Conservation (phyloP, 2,113 vertebrate species). For the Orycteropus afer region DNA sequence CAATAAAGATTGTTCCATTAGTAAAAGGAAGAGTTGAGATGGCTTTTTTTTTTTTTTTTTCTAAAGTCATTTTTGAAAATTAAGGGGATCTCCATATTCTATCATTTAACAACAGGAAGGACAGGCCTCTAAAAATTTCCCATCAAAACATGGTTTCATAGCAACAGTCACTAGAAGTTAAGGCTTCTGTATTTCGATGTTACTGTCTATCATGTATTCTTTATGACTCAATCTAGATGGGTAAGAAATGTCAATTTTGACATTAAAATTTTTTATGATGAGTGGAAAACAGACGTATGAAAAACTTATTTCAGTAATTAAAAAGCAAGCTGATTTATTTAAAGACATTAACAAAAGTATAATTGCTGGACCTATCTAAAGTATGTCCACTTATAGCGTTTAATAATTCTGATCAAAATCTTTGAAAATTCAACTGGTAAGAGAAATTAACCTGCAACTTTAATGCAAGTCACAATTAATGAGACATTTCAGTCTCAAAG, state of each 20-base stretch:
- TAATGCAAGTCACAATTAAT: neutral
- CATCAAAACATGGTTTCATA: slow-evolving; percentile 75
- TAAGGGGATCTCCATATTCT: slow-evolving; percentile 78
- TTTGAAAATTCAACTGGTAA: slow-evolving; percentile 44
- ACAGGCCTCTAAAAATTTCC: slow-evolving; percentile 43
- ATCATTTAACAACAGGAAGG: slow-evolving; percentile 78
- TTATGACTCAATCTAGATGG: slow-evolving; percentile 67
- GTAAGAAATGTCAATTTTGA: slow-evolving; percentile 61
- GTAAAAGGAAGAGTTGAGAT: slow-evolving; percentile 38
- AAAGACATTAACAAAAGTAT: neutral
- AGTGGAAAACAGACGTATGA: slow-evolving; percentile 56
- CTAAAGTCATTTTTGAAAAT: slow-evolving; percentile 51
- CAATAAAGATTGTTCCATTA: neutral
- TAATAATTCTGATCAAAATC: slow-evolving; percentile 31
- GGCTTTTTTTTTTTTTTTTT: too few relatives aligned
- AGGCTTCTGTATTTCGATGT: slow-evolving; percentile 63
- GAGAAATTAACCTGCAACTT: slow-evolving; percentile 20
- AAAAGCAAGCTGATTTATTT: slow-evolving; percentile 27
- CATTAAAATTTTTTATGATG: slow-evolving; percentile 10
- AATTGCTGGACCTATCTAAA: neutral
- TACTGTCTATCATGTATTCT: slow-evolving; percentile 63
- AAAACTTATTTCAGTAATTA: neutral
- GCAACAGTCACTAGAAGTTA: slow-evolving; percentile 55
- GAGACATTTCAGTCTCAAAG: neutral
- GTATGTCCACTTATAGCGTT: neutral